A percentile compares a stretch with the other conserved stretches of the same genome.
These are phyloP conservation scores for Heliconius hortense DNA, from an alignment of 2,888 invertebrate genomes.

Conservation along the genomic window DNA sequence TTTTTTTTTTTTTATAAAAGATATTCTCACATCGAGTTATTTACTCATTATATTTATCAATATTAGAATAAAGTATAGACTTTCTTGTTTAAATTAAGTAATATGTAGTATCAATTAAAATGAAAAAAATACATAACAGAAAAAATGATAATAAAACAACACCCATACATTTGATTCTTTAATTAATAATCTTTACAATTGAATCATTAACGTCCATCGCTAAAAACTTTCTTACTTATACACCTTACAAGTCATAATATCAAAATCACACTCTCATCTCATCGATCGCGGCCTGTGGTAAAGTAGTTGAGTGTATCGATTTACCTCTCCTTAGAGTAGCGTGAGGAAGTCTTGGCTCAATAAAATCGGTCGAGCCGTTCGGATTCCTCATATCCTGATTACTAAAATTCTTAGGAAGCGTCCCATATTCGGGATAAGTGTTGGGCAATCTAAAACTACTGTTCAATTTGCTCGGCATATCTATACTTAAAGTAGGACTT, in stretches of 20 bases:
- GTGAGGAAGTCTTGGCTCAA: constrained; percentile 61
- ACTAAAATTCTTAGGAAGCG: constrained; percentile 83
- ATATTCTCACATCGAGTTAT: no score
- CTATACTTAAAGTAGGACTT: constrained; percentile 83
- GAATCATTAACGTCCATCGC: constrained; percentile 67
- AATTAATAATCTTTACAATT: constrained; percentile 72
- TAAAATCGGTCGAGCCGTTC: constrained; percentile 79
- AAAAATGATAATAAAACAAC: constrained; percentile 22
- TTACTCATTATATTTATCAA: no score
- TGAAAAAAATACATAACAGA: no score
- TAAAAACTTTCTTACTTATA: constrained; percentile 58
- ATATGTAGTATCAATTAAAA: no score
- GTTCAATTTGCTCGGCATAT: constrained; percentile 76
- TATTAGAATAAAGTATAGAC: no score
- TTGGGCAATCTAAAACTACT: constrained; percentile 76
- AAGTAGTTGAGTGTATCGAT: constrained; percentile 80
- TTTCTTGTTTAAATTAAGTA: no score
- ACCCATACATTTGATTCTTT: constrained; percentile 48
- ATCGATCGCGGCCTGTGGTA: constrained; percentile 92
- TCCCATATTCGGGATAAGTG: constrained; percentile 79
- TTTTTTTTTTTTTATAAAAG: no score
- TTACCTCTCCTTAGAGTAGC: constrained; percentile 72
- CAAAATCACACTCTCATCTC: constrained; percentile 93
- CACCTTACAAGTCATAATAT: constrained; percentile 58
- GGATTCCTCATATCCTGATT: constrained; percentile 57